phyloP scores from a whole-genome alignment of 64 coral and sea anemone genomes.

The Pocillopora verrucosa region DNA sequence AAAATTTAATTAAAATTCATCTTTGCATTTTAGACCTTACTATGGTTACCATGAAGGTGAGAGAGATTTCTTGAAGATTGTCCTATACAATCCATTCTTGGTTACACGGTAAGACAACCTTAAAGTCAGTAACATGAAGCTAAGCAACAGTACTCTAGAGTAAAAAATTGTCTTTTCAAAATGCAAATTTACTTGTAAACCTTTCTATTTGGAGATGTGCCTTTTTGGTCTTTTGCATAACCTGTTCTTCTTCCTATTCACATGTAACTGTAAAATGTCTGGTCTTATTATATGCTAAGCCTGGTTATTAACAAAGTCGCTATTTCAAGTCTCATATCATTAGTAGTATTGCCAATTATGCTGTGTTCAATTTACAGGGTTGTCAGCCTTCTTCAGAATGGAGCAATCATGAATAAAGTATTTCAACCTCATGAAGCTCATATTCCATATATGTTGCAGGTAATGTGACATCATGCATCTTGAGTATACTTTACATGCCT shows the following conservation, averaged over 20 bases:
- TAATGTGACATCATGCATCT: neutral
- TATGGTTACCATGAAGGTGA: constrained; percentile 98
- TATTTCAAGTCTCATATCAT: neutral
- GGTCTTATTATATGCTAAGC: too few relatives aligned
- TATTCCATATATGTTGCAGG: constrained; percentile 92
- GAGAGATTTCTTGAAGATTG: constrained; percentile 84
- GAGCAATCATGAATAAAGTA: constrained; percentile 83
- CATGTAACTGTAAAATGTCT: too few relatives aligned
- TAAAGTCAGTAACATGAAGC: neutral
- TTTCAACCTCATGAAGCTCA: constrained; percentile 97
- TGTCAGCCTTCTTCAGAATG: constrained; percentile 84
- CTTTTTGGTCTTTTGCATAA: too few relatives aligned
- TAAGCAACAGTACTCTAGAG: neutral
- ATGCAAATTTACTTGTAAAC: too few relatives aligned
- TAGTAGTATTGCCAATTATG: neutral
- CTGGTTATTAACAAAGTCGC: neutral
- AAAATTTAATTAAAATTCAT: constrained; percentile 1
- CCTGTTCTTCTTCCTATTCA: too few relatives aligned
- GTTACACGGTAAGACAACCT: constrained; percentile 62
- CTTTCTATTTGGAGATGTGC: too few relatives aligned
- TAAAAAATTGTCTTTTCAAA: too few relatives aligned
- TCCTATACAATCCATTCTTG: constrained; percentile 85
- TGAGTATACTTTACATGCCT: neutral
- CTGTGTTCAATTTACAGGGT: constrained; percentile 43
- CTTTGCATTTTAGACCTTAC: constrained; percentile 61